Percentiles rank a stretch among this genome's conserved stretches.
phyloP scores from a whole-genome alignment of 2,888 invertebrate species.

The Nomada ruficornis region DNA sequence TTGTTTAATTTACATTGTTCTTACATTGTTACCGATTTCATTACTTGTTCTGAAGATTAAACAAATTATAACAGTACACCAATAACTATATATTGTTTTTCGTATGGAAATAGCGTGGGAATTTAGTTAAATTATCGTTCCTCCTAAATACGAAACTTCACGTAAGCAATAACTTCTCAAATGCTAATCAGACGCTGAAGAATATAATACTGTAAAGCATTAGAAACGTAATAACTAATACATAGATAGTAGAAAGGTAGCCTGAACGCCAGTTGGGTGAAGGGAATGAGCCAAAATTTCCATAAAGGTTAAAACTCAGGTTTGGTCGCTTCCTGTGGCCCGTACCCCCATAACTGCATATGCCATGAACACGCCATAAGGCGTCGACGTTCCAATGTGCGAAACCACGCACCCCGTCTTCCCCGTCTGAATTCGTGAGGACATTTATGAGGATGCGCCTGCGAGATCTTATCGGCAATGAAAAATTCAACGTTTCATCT shows the following conservation, averaged over 20 bases:
- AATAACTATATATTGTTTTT: too few relatives aligned
- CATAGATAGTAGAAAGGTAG: neutral
- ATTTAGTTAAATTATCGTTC: too few relatives aligned
- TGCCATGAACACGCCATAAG: conserved; percentile 65
- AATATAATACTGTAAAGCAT: too few relatives aligned
- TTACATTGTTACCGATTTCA: too few relatives aligned
- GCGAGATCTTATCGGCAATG: conserved; percentile 69
- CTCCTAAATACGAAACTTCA: too few relatives aligned
- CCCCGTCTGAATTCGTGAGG: conserved; percentile 74
- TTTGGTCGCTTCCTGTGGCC: conserved; percentile 68
- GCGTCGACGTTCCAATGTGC: conserved; percentile 69
- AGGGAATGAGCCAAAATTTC: conserved; percentile 62
- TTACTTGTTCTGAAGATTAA: too few relatives aligned
- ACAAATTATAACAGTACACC: too few relatives aligned
- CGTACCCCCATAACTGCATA: conserved; percentile 62
- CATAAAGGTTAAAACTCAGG: conserved; percentile 68
- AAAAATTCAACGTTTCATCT: conserved; percentile 74
- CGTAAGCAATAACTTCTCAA: too few relatives aligned
- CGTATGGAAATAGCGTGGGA: too few relatives aligned
- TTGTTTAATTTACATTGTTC: too few relatives aligned
- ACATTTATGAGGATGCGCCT: conserved; percentile 70
- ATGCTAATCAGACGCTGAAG: too few relatives aligned
- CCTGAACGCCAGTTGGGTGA: conserved; percentile 21
- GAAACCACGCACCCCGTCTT: conserved; percentile 57
- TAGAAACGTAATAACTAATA: neutral